Evolutionary conservation across 2,113 vertebrate genomes (phyloP).

Genomic region (Ammospiza nelsoni): DNA sequence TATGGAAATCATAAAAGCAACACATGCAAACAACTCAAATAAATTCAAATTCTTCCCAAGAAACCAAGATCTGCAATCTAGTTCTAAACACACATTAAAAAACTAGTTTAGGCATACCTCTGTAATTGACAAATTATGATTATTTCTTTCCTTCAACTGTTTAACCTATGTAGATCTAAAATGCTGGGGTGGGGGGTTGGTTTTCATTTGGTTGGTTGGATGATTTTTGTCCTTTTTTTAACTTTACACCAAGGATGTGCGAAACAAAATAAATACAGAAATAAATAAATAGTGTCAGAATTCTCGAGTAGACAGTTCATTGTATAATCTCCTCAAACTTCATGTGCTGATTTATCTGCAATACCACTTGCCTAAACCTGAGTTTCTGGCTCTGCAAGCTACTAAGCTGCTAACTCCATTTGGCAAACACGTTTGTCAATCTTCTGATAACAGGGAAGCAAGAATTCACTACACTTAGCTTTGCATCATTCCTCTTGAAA

Average conservation of each 20-base stretch:
- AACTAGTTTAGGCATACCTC: background rate
- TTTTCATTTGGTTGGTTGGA: background rate
- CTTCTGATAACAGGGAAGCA: background rate
- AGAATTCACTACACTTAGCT: background rate
- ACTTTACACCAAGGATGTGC: background rate
- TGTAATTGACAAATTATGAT: background rate
- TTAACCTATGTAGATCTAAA: background rate
- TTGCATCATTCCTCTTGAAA: background rate
- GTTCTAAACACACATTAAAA: background rate
- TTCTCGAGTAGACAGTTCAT: background rate
- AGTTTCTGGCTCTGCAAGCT: constrained; percentile 19
- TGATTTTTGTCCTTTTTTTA: background rate
- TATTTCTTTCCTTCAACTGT: background rate
- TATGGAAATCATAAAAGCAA: background rate
- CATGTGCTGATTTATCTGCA: background rate
- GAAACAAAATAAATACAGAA: background rate
- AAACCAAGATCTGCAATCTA: background rate
- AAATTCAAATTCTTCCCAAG: background rate
- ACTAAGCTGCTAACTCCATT: background rate
- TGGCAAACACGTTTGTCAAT: background rate
- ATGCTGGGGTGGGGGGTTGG: rapidly evolving
- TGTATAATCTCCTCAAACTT: background rate
- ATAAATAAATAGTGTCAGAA: background rate
- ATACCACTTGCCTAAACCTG: background rate
- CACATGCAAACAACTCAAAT: background rate